A percentile compares a stretch with the other conserved stretches of the same genome.
Conservation (phyloP, 1,140 invertebrate genomes). For the Neodiprion pinetum region DNA sequence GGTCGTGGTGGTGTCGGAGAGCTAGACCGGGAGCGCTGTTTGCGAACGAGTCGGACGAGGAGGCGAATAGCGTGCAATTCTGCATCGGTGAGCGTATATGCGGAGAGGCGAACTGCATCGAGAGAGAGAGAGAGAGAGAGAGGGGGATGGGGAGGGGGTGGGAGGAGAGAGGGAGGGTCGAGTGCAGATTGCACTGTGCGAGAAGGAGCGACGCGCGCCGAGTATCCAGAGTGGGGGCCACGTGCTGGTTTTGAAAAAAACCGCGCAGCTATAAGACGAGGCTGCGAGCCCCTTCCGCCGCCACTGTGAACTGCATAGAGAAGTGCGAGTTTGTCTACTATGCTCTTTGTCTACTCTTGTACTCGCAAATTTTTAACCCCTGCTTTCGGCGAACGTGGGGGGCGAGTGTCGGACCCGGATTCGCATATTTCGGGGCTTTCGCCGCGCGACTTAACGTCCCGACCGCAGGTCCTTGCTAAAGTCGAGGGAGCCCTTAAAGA, state of each 20-base stretch:
- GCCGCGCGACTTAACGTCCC: no score
- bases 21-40: not conserved
- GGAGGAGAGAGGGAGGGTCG: not conserved
- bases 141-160: not conserved
- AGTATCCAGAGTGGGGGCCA: constrained; percentile 38
- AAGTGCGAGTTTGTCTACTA: not conserved
- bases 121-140: constrained; percentile 8
- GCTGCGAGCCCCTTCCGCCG: constrained; percentile 53
- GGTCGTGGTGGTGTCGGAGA: not conserved
- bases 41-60: not conserved
- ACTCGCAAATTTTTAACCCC: no score
- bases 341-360: no score
- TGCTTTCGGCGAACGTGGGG: no score
- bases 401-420: no score
- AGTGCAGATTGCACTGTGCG: not conserved
- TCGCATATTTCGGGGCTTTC: no score
- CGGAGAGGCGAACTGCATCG: not conserved
- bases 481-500: no score
- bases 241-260: constrained; percentile 59
- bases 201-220: not conserved
- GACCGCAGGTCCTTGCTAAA: no score
- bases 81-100: not conserved
- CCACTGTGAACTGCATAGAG: constrained; percentile 19
- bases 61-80: not conserved
- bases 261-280: constrained; percentile 61